Percentiles rank a stretch among this genome's conserved stretches.
Evolutionary conservation across 2,888 invertebrate species (phyloP).

Genomic region (Salpingus planirostris): DNA sequence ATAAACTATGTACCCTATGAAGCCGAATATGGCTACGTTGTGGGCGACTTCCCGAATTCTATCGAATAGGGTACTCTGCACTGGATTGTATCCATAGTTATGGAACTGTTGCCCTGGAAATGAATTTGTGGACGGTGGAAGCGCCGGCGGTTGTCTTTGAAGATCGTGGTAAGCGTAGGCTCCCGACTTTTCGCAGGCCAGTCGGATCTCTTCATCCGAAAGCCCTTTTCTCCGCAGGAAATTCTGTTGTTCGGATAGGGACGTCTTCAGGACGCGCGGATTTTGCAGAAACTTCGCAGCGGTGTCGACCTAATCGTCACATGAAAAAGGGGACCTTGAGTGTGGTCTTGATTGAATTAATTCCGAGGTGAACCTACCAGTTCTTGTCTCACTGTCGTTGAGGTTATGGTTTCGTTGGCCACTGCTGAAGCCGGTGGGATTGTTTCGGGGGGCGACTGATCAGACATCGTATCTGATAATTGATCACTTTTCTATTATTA

Average conservation of each 20-base stretch:
- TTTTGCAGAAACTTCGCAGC: slow-evolving; percentile 81
- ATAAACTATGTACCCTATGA: slow-evolving; percentile 69
- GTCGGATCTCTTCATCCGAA: slow-evolving; percentile 63
- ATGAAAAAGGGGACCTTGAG: too few relatives aligned
- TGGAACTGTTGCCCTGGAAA: slow-evolving; percentile 1
- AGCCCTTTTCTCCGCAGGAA: slow-evolving; percentile 72
- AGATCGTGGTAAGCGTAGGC: slow-evolving; percentile 34
- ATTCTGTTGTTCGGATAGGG: slow-evolving; percentile 67
- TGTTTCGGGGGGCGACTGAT: too few relatives aligned
- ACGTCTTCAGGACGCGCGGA: slow-evolving; percentile 70
- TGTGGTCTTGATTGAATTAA: too few relatives aligned
- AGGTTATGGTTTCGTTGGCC: too few relatives aligned
- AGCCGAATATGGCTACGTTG: slow-evolving; percentile 65
- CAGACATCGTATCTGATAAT: too few relatives aligned
- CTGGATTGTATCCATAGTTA: slow-evolving; percentile 15
- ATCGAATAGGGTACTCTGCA: slow-evolving; percentile 42
- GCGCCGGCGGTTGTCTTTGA: slow-evolving; percentile 16
- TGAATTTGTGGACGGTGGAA: slow-evolving; percentile 1
- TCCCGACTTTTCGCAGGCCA: slow-evolving; percentile 61
- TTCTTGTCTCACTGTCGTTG: too few relatives aligned
- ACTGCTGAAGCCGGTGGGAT: too few relatives aligned
- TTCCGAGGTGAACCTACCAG: too few relatives aligned
- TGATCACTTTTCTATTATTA: too few relatives aligned
- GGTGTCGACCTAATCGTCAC: slow-evolving; percentile 80
- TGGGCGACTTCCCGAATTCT: slow-evolving; percentile 61